Evolutionary conservation across 2,797 vertebrate species (phyloP).

Genomic region (Telmatherina bonti): DNA sequence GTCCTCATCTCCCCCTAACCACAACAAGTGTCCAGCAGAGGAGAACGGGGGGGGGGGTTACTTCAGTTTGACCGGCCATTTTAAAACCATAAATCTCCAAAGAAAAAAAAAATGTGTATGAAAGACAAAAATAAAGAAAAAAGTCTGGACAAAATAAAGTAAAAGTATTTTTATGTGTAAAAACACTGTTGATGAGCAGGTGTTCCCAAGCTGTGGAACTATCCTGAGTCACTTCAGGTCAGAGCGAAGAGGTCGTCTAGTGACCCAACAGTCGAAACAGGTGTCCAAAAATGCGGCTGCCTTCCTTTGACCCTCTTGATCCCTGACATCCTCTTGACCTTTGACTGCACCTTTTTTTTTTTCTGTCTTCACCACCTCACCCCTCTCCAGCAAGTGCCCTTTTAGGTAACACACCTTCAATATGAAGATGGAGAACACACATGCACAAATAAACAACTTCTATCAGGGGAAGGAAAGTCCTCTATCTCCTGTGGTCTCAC

Average conservation of each 20-base stretch:
- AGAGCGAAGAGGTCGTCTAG: slow-evolving; percentile 48
- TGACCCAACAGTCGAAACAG: slow-evolving; percentile 55
- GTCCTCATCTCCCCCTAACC: slow-evolving; percentile 62
- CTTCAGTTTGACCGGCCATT: slow-evolving; percentile 66
- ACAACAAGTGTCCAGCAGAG: slow-evolving; percentile 63
- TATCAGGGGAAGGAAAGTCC: slow-evolving; percentile 63
- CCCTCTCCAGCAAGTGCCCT: slow-evolving; percentile 75
- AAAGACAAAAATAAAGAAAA: slow-evolving; percentile 49
- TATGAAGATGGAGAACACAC: slow-evolving; percentile 86
- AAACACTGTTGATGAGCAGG: slow-evolving; percentile 62
- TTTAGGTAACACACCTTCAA: slow-evolving; percentile 87
- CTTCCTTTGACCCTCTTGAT: slow-evolving; percentile 51
- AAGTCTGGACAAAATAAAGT: slow-evolving; percentile 55
- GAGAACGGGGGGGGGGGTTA: slow-evolving; percentile 37
- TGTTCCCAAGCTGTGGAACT: slow-evolving; percentile 60
- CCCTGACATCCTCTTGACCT: slow-evolving; percentile 54
- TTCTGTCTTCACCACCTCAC: slow-evolving; percentile 53
- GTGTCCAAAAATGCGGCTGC: slow-evolving; percentile 53
- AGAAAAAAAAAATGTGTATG: slow-evolving; percentile 57
- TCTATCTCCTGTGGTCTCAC: slow-evolving; percentile 41
- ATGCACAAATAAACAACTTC: slow-evolving; percentile 71
- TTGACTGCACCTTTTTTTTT: slow-evolving; percentile 41
- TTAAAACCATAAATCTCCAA: slow-evolving; percentile 71
- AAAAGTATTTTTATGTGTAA: slow-evolving; percentile 55
- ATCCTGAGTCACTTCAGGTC: slow-evolving; percentile 73